A percentile compares a stretch with the other conserved stretches of the same genome.
These are phyloP conservation scores for Drosophila kanapiae DNA, from an alignment of 1,140 invertebrate genomes.

Conservation along the genomic window DNA sequence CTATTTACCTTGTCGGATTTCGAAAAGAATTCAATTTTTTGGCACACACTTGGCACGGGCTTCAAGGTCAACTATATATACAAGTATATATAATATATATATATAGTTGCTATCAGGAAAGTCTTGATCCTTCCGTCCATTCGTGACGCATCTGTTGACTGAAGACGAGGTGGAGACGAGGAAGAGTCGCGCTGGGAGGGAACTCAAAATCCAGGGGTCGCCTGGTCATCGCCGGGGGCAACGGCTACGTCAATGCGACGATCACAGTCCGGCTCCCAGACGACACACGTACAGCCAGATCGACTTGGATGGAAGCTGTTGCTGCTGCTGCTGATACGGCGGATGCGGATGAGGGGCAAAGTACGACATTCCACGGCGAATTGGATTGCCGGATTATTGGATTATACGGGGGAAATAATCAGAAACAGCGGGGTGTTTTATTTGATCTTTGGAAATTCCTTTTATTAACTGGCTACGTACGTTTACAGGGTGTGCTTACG, in stretches of 20 bases:
- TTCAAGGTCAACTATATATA: neutral
- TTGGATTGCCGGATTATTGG: constrained; percentile 30
- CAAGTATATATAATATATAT: neutral
- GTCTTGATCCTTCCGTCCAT: constrained; percentile 7
- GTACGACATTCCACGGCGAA: constrained; percentile 64
- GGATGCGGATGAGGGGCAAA: constrained; percentile 47
- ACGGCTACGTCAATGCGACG: constrained; percentile 34
- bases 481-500: constrained; percentile 3
- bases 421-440: neutral
- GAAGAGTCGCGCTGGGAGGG: neutral
- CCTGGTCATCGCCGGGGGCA: constrained; percentile 23
- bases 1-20: constrained; percentile 2
- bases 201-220: constrained; percentile 11
- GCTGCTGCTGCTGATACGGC: constrained; percentile 49
- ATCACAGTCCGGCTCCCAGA: constrained; percentile 23
- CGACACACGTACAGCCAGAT: constrained; percentile 16
- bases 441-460: constrained; percentile 56
- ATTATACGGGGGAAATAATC: constrained; percentile 17
- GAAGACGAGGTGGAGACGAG: neutral
- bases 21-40: neutral
- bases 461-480: constrained; percentile 48
- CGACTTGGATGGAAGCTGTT: constrained; percentile 13
- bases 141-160: constrained; percentile 22
- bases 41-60: neutral
- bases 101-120: neutral